Evolutionary conservation across 2,797 vertebrate genomes (phyloP).

Genomic region (Parauchenoglanis ngamensis): DNA sequence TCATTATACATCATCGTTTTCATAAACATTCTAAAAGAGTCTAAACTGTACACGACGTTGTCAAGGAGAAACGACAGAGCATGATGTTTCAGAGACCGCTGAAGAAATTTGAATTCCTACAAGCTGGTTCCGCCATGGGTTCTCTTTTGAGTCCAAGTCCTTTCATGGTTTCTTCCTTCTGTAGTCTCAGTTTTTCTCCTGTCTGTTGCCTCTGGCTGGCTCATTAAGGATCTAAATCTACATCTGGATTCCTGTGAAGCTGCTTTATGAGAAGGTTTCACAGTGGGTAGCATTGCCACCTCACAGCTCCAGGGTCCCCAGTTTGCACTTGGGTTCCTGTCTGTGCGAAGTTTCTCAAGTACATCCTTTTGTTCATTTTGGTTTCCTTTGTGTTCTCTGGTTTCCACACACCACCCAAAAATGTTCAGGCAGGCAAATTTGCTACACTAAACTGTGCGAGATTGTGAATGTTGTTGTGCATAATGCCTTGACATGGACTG

Average conservation of each 20-base stretch:
- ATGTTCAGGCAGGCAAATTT: no score
- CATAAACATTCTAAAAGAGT: no score
- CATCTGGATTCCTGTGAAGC: neutral
- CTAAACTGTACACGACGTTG: neutral
- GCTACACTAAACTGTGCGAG: no score
- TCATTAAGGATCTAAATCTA: constrained; percentile 5
- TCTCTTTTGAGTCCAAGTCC: neutral
- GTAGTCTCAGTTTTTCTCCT: no score
- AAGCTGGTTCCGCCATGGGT: neutral
- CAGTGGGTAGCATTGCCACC: neutral
- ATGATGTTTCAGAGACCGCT: neutral
- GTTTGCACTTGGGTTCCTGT: neutral
- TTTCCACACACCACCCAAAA: no score
- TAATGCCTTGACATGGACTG: no score
- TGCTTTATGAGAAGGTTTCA: neutral
- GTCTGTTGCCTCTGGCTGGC: neutral
- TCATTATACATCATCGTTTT: neutral
- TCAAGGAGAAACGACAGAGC: neutral
- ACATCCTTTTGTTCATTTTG: neutral
- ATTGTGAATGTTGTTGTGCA: no score
- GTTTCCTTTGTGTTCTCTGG: neutral
- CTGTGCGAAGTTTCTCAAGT: neutral
- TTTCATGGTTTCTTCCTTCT: neutral
- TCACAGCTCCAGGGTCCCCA: neutral
- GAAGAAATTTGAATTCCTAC: neutral